These are phyloP conservation scores for Drosophila kuntzei DNA, from an alignment of 2,888 invertebrate genomes.

Conservation along the genomic window DNA sequence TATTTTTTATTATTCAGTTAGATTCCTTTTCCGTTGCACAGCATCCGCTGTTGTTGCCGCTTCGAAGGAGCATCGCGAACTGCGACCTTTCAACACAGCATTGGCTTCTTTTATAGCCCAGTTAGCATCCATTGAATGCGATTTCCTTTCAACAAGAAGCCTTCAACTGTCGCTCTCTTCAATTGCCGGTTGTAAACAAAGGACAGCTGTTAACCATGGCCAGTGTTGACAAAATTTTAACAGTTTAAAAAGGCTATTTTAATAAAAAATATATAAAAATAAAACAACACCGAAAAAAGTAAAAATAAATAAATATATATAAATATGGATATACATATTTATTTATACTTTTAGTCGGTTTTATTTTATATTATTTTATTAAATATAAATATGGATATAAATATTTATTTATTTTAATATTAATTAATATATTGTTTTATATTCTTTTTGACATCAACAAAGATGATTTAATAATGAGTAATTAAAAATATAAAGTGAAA, in stretches of 20 bases:
- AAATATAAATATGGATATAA: no score
- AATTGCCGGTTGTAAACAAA: constrained; percentile 69
- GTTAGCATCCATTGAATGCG: constrained; percentile 41
- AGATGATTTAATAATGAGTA: no score
- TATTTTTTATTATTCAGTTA: neutral
- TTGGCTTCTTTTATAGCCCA: constrained; percentile 55
- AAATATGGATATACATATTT: no score
- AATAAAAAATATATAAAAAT: no score
- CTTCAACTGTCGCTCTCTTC: neutral
- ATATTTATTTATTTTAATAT: no score
- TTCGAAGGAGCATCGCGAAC: constrained; percentile 24
- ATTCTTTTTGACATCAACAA: no score
- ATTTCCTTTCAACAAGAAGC: constrained; percentile 18
- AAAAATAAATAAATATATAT: no score
- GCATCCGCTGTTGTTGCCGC: constrained; percentile 7
- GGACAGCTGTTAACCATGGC: constrained; percentile 56
- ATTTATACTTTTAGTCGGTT: no score
- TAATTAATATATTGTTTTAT: no score
- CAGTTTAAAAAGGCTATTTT: neutral
- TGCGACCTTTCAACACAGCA: neutral
- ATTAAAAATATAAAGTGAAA: no score
- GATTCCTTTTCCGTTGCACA: neutral
- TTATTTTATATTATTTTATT: no score
- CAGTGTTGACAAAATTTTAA: neutral
- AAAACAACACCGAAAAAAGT: no score